These are phyloP conservation scores for Diuraphis noxia DNA, from an alignment of 1,140 invertebrate genomes.

Conservation along the genomic window DNA sequence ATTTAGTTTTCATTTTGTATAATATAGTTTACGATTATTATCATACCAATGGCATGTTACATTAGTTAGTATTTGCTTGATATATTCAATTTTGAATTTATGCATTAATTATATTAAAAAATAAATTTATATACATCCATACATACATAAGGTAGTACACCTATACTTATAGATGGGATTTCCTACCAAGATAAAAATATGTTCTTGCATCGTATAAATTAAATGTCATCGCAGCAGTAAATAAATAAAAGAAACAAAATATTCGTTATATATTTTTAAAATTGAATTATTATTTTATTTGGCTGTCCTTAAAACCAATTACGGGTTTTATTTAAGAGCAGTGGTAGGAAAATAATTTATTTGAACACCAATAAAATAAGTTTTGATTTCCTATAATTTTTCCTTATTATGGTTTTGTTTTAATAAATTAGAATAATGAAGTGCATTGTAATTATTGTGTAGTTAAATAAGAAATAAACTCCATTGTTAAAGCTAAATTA, in stretches of 20 bases:
- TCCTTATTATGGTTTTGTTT: conserved; percentile 1
- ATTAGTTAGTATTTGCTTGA: neutral
- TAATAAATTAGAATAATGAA: conserved; percentile 8
- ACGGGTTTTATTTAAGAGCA: neutral
- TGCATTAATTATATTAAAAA: neutral
- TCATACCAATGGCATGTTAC: neutral
- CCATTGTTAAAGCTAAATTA: neutral
- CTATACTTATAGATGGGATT: too few relatives aligned
- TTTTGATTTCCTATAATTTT: neutral
- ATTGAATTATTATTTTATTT: neutral
- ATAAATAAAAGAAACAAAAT: too few relatives aligned
- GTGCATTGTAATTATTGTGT: neutral
- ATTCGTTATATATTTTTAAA: neutral
- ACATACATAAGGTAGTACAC: too few relatives aligned
- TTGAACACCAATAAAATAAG: neutral
- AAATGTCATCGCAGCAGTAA: too few relatives aligned
- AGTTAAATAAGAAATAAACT: neutral
- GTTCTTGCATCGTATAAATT: too few relatives aligned
- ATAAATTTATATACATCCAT: neutral
- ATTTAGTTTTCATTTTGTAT: neutral
- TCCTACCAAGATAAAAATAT: too few relatives aligned
- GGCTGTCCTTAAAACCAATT: neutral
- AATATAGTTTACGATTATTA: neutral
- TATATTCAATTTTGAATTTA: neutral
- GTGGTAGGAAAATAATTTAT: neutral